Percentiles rank a stretch among this genome's conserved stretches.
These are phyloP conservation scores for Drosophila mimica DNA, from an alignment of 2,888 invertebrate species.

Conservation along the genomic window DNA sequence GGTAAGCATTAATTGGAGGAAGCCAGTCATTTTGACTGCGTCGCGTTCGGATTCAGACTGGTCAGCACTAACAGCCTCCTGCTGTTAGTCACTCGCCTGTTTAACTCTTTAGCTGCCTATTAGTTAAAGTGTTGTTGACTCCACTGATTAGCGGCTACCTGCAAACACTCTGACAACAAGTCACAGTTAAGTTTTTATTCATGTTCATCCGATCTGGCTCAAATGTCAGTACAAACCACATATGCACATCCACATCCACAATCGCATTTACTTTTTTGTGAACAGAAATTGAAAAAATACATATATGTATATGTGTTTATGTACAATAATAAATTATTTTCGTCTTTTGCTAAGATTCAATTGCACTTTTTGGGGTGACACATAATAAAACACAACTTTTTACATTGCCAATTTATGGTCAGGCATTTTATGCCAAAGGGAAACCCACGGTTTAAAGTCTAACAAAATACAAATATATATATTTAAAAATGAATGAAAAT, in stretches of 20 bases:
- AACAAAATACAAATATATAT: too few species aligned
- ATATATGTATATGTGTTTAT: constrained; percentile 25
- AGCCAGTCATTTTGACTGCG: constrained; percentile 50
- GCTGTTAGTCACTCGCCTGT: background rate
- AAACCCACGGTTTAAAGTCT: background rate
- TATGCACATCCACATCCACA: constrained; percentile 14
- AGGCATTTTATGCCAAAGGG: background rate
- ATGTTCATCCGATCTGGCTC: background rate
- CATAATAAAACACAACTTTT: constrained; percentile 44
- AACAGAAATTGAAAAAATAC: constrained; percentile 11
- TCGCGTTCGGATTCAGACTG: constrained; percentile 52
- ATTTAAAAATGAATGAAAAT: too few species aligned
- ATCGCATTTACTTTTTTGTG: background rate
- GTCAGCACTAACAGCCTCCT: background rate
- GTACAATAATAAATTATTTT: constrained; percentile 16
- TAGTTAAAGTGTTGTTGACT: constrained; percentile 61
- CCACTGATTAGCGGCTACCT: constrained; percentile 61
- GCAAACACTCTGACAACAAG: constrained; percentile 30
- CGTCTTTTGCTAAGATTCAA: constrained; percentile 63
- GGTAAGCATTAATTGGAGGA: constrained; percentile 8
- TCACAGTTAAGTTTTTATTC: constrained; percentile 3
- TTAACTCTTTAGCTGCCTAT: constrained; percentile 33
- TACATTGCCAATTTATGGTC: constrained; percentile 29
- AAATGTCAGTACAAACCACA: constrained; percentile 40
- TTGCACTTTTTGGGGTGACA: constrained; percentile 53